A percentile compares a stretch with the other conserved stretches of the same genome.
Conservation (phyloP, 2,888 invertebrate species). For the Lottia scabra region DNA sequence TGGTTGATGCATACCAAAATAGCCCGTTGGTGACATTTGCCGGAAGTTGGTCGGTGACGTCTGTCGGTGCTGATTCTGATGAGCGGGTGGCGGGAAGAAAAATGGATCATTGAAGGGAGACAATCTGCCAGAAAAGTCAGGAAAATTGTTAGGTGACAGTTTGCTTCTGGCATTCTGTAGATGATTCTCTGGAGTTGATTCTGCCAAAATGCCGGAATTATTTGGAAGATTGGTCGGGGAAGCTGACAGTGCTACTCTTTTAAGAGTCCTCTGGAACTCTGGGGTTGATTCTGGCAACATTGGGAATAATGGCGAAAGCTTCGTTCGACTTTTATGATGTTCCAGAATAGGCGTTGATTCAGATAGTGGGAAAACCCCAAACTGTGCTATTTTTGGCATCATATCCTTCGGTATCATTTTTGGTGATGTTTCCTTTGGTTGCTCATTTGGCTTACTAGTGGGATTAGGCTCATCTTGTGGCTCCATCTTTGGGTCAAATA, state of each 20-base stretch:
- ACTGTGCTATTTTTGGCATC: too few species aligned
- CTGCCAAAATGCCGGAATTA: neutral
- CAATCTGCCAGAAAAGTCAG: neutral
- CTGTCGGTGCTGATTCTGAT: neutral
- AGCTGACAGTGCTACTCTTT: neutral
- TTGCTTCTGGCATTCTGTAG: neutral
- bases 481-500: too few species aligned
- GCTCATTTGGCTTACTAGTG: too few species aligned
- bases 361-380: neutral
- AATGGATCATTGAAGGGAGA: neutral
- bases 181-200: neutral
- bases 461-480: too few species aligned
- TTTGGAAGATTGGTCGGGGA: neutral
- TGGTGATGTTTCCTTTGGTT: too few species aligned
- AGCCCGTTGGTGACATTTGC: neutral
- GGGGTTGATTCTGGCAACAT: neutral
- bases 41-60: neutral
- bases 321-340: neutral
- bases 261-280: neutral
- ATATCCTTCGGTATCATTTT: too few species aligned
- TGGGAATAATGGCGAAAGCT: neutral
- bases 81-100: neutral
- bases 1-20: neutral
- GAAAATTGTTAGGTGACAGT: neutral
- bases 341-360: neutral